Evolutionary conservation across 2,888 invertebrate genomes (phyloP).

Genomic region (Drosophila kuntzei): DNA sequence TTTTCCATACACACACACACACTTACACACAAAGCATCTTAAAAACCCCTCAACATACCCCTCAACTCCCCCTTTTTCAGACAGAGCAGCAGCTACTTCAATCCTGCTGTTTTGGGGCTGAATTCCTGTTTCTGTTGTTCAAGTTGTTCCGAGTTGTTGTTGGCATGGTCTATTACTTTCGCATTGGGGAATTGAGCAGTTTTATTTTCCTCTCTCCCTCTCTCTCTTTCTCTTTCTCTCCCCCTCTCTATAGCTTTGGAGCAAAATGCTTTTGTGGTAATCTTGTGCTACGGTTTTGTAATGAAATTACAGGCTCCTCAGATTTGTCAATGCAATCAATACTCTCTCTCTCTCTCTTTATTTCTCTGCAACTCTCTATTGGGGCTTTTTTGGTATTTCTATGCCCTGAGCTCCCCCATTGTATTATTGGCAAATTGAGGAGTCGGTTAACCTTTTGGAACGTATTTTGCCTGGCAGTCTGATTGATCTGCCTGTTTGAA

Average conservation of each 20-base stretch:
- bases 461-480: slow-evolving; percentile 11
- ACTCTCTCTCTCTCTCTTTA: neutral
- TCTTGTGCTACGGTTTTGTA: slow-evolving; percentile 59
- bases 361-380: neutral
- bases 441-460: slow-evolving; percentile 46
- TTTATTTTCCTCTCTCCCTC: slow-evolving; percentile 7
- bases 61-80: neutral
- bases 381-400: slow-evolving; percentile 9
- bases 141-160: slow-evolving; percentile 13
- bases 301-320: slow-evolving; percentile 72
- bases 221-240: neutral
- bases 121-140: slow-evolving; percentile 26
- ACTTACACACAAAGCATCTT: slow-evolving; percentile 58
- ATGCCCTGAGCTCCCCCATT: slow-evolving; percentile 19
- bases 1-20: slow-evolving; percentile 74
- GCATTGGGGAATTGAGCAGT: slow-evolving; percentile 69
- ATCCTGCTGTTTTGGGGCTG: slow-evolving; percentile 30
- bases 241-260: neutral
- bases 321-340: slow-evolving; percentile 78
- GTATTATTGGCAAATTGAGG: slow-evolving; percentile 40
- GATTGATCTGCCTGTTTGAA: slow-evolving; percentile 40
- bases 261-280: slow-evolving; percentile 68
- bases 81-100: slow-evolving; percentile 40
- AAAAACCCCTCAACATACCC: slow-evolving; percentile 21
- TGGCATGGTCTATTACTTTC: slow-evolving; percentile 59